Percentiles rank a stretch among this genome's conserved stretches.
These are phyloP conservation scores for Dinoponera quadriceps DNA, from an alignment of 1,140 invertebrate genomes.

Conservation along the genomic window DNA sequence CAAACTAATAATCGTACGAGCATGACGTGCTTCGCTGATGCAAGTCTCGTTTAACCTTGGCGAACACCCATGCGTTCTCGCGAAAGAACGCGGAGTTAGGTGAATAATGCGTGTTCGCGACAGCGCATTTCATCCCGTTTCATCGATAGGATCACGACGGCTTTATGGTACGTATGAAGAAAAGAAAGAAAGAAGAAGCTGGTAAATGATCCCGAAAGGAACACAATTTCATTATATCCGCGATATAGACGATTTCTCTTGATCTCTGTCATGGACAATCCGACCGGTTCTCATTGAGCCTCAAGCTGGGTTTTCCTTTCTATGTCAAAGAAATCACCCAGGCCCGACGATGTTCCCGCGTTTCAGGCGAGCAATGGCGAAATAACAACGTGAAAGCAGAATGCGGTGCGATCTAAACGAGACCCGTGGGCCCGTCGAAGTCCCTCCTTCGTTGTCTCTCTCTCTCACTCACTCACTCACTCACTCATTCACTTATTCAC, in stretches of 20 bases:
- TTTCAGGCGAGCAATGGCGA: slow-evolving; percentile 66
- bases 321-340: slow-evolving; percentile 77
- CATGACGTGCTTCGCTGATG: slow-evolving; percentile 42
- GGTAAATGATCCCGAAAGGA: too few species aligned
- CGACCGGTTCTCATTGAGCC: slow-evolving; percentile 39
- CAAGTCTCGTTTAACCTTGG: slow-evolving; percentile 62
- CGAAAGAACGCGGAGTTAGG: slow-evolving; percentile 1
- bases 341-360: slow-evolving; percentile 71
- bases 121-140: neutral
- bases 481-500: too few species aligned
- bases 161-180: too few species aligned
- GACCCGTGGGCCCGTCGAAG: neutral
- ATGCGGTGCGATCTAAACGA: slow-evolving; percentile 70
- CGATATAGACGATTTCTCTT: too few species aligned
- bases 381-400: slow-evolving; percentile 79
- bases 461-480: too few species aligned
- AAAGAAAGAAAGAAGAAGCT: too few species aligned
- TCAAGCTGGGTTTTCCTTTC: slow-evolving; percentile 73
- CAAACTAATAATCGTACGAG: slow-evolving; percentile 55
- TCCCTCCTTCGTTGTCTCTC: slow-evolving; percentile 63
- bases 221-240: too few species aligned
- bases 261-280: slow-evolving; percentile 15
- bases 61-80: slow-evolving; percentile 52
- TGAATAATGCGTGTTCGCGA: neutral
- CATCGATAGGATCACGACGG: neutral